Conservation (phyloP, 1,140 invertebrate species). For the Pristionchus pacificus region DNA sequence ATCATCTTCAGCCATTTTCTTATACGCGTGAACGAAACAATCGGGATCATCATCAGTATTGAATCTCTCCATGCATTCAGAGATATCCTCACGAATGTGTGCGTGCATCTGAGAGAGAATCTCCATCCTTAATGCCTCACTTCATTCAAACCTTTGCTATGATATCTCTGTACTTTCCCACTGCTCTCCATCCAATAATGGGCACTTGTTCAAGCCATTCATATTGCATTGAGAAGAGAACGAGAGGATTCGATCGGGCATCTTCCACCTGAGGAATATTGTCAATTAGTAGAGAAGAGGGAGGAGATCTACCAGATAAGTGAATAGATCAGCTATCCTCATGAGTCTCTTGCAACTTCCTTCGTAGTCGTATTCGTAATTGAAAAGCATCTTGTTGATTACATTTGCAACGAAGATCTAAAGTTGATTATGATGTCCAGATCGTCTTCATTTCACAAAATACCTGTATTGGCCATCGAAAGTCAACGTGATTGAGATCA, state of each 20-base stretch:
- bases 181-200: background rate
- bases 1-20: background rate
- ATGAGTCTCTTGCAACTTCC: too few relatives aligned
- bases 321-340: too few relatives aligned
- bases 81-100: background rate
- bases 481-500: background rate
- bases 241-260: background rate
- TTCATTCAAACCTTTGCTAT: background rate
- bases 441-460: too few relatives aligned
- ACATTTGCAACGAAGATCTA: conserved; percentile 4
- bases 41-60: background rate
- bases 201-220: conserved; percentile 2
- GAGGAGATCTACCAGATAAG: too few relatives aligned
- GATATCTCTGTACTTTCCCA: background rate
- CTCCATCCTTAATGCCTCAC: background rate
- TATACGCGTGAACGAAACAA: conserved; percentile 3
- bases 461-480: conserved; percentile 1
- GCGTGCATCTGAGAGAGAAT: background rate
- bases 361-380: background rate
- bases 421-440: background rate
- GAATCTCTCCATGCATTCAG: background rate
- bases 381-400: background rate
- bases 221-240: background rate
- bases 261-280: background rate
- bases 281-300: too few relatives aligned